Evolutionary conservation across 2,113 vertebrate genomes (phyloP), one percentile per base, ranked within the genome.

Genomic region (Pteropus alecto): DNA sequence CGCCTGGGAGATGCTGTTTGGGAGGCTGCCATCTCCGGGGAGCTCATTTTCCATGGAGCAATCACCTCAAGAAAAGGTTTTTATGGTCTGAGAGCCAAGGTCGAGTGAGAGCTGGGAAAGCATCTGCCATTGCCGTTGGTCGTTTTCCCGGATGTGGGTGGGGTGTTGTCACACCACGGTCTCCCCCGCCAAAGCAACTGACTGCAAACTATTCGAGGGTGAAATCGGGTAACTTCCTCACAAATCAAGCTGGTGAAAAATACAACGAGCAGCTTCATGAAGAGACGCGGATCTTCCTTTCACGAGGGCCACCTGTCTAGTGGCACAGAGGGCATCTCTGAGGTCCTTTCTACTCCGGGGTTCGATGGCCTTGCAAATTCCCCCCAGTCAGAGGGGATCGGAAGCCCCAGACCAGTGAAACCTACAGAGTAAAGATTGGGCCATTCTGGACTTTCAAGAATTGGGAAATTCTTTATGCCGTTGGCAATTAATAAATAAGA

Each of bases 401-500:
- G 30, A 60, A 51, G 24, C 33, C 38, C 41, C 83, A 41, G 79
- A 61, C 18, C 78, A 68, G 1, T 61, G 73, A 63, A 56, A 33
- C 22, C 16, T 13, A 43, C 43, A 91, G 43, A 61, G 35, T 35
- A 70, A 76, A 85, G 67, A 61, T 14, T 28, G 35, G 38, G 26
- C 18, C 63, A 18, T 70, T 54, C 19, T 84, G 5, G 24, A n/a
- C 70, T n/a, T 83, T 91, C 6, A 68, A 41, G 38, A 92, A 51
- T 33, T 38, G 38, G 56, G n/a, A 78, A 82, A 65, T 83, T 58
- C 58, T 74, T 56, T 65, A 35, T 87, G 79, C 28, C 12, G 9
- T 61, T 68, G 56, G 54, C 41, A 46, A 5, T 61, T 87, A 81
- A 85, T 51, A 38, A 95, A 58, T 56, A 94, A 94, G 61, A 41